Conservation (phyloP, 2,113 vertebrate species). For the Cryptotis parvus region DNA sequence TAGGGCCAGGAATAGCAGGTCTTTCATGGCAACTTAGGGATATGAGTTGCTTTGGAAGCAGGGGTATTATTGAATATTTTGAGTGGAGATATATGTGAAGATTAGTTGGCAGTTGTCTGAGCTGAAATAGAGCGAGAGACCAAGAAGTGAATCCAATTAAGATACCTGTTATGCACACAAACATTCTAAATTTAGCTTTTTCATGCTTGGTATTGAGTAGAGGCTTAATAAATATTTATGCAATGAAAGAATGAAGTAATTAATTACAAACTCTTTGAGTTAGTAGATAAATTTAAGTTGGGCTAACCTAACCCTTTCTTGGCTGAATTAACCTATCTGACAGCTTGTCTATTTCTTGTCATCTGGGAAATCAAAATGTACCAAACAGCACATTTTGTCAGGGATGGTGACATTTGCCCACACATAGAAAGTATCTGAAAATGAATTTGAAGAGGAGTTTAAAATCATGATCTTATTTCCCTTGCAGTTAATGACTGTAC, state of each 20-base stretch:
- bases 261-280: slow-evolving; percentile 53
- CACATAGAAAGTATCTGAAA: neutral
- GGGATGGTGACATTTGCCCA: neutral
- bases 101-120: slow-evolving; percentile 62
- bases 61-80: slow-evolving; percentile 40
- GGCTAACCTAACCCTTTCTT: slow-evolving; percentile 51
- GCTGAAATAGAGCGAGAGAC: slow-evolving; percentile 45
- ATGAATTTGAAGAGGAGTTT: slow-evolving; percentile 18
- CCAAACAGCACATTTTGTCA: slow-evolving; percentile 11
- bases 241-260: slow-evolving; percentile 68
- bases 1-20: neutral
- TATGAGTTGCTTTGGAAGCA: slow-evolving; percentile 45
- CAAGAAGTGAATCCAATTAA: slow-evolving; percentile 59
- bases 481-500: neutral
- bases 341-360: slow-evolving; percentile 62
- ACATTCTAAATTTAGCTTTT: slow-evolving; percentile 44
- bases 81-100: slow-evolving; percentile 61
- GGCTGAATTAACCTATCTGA: slow-evolving; percentile 55
- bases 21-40: slow-evolving; percentile 39
- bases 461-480: slow-evolving; percentile 1
- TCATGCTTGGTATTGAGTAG: slow-evolving; percentile 60
- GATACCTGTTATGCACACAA: slow-evolving; percentile 58
- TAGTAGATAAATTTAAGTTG: slow-evolving; percentile 55
- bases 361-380: slow-evolving; percentile 2
- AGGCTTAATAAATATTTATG: slow-evolving; percentile 76